Evolutionary conservation across 2,797 vertebrate species (phyloP).

Genomic region (Xyrichtys novacula): DNA sequence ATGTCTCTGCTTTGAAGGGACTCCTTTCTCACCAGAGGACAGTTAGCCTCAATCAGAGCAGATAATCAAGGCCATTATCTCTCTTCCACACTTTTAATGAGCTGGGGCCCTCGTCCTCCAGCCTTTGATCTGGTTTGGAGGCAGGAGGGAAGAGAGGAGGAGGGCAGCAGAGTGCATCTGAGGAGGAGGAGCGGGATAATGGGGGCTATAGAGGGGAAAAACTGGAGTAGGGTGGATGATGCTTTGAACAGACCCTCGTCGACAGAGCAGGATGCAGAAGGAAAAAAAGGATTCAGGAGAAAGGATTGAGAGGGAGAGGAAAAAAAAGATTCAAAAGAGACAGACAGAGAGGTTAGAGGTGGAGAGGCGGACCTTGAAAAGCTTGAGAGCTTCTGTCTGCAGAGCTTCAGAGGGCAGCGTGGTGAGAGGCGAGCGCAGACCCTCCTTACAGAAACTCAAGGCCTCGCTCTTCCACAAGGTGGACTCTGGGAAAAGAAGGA

Average conservation of each 20-base stretch:
- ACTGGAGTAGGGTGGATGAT: constrained; percentile 38
- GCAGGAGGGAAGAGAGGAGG: constrained; percentile 22
- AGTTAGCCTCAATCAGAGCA: constrained; percentile 74
- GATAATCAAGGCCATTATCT: constrained; percentile 80
- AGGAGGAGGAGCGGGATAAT: constrained; percentile 38
- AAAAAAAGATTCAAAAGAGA: constrained; percentile 22
- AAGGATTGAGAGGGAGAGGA: constrained; percentile 39
- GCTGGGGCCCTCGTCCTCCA: constrained; percentile 51
- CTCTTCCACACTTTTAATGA: constrained; percentile 76
- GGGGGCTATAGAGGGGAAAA: constrained; percentile 11
- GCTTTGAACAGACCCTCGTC: constrained; percentile 52
- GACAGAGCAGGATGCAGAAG: constrained; percentile 18
- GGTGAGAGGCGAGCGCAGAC: constrained; percentile 83
- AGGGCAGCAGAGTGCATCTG: constrained; percentile 33
- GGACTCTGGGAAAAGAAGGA: constrained; percentile 82
- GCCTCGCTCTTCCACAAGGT: constrained; percentile 90
- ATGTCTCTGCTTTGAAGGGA: constrained; percentile 55
- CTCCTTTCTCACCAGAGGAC: constrained; percentile 56
- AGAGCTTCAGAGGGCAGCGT: constrained; percentile 84
- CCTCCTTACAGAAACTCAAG: constrained; percentile 93
- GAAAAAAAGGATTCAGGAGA: constrained; percentile 7
- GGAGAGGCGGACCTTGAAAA: constrained; percentile 86
- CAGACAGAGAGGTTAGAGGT: constrained; percentile 19
- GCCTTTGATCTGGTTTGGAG: constrained; percentile 70
- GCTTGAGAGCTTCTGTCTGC: constrained; percentile 96